These are phyloP conservation scores for Pogonocichla stellata DNA, from an alignment of 2,113 vertebrate species.

Conservation along the genomic window DNA sequence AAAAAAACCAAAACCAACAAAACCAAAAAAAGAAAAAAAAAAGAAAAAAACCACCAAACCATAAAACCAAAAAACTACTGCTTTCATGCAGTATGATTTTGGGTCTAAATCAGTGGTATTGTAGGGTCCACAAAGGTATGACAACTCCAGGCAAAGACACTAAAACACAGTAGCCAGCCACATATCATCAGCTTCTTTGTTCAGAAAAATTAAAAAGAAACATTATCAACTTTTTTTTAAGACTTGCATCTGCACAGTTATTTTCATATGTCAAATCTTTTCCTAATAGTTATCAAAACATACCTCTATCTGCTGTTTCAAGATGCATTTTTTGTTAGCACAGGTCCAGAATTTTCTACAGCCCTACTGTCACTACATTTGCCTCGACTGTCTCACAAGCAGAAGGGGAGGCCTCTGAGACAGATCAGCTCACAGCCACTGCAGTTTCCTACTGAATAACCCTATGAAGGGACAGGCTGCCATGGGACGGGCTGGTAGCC, in stretches of 20 bases:
- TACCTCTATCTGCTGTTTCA: neutral
- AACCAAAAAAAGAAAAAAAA: neutral
- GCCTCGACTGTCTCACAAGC: neutral
- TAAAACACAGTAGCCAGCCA: neutral
- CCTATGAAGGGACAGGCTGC: rapidly evolving
- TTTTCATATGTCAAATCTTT: neutral
- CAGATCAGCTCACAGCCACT: neutral
- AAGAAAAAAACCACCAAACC: no score
- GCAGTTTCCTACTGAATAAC: neutral
- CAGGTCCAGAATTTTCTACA: neutral
- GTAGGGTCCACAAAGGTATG: neutral
- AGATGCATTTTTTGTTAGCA: neutral
- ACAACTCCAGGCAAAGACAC: neutral
- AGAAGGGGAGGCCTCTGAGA: neutral
- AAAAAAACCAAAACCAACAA: neutral
- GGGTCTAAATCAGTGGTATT: neutral
- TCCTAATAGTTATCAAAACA: neutral
- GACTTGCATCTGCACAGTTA: neutral
- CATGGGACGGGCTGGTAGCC: neutral
- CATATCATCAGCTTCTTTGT: neutral
- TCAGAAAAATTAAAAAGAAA: neutral
- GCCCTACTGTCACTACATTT: neutral
- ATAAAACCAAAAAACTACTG: neutral
- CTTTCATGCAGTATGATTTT: neutral
- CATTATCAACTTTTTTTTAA: neutral